Percentiles rank a stretch among this genome's conserved stretches.
Conservation (phyloP, 2,113 vertebrate species). For the Oenanthe oenanthe region DNA sequence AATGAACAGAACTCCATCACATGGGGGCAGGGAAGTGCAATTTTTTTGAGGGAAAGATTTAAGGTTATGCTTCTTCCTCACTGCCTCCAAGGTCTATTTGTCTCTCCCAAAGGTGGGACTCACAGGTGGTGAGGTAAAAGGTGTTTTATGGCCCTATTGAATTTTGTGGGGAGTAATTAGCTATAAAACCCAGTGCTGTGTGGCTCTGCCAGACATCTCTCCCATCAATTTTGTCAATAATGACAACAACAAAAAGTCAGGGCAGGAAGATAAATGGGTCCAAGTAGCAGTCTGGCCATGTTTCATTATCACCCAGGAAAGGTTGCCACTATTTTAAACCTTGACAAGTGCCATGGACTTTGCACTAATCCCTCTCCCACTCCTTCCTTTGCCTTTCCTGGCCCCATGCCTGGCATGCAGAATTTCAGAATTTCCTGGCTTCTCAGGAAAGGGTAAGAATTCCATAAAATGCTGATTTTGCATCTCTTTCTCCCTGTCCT, state of each 20-base stretch:
- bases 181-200: constrained; percentile 53
- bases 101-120: constrained; percentile 33
- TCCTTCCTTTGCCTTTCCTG: neutral
- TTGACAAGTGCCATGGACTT: neutral
- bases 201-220: constrained; percentile 32
- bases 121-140: constrained; percentile 38
- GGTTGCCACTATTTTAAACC: neutral
- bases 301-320: constrained; percentile 1
- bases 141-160: constrained; percentile 58
- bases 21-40: neutral
- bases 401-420: neutral
- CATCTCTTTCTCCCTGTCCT: neutral
- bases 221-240: constrained; percentile 34
- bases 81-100: constrained; percentile 53
- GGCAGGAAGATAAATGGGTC: constrained; percentile 1
- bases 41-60: constrained; percentile 41
- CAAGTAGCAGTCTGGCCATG: neutral
- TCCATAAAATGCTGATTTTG: neutral
- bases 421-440: neutral
- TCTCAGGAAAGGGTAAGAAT: neutral
- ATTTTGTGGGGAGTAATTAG: constrained; percentile 67
- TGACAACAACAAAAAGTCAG: constrained; percentile 46
- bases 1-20: constrained; percentile 24
- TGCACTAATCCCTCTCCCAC: neutral
- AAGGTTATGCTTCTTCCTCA: constrained; percentile 23